These are phyloP conservation scores for Platichthys flesus DNA, from an alignment of 2,113 vertebrate species.

Conservation along the genomic window DNA sequence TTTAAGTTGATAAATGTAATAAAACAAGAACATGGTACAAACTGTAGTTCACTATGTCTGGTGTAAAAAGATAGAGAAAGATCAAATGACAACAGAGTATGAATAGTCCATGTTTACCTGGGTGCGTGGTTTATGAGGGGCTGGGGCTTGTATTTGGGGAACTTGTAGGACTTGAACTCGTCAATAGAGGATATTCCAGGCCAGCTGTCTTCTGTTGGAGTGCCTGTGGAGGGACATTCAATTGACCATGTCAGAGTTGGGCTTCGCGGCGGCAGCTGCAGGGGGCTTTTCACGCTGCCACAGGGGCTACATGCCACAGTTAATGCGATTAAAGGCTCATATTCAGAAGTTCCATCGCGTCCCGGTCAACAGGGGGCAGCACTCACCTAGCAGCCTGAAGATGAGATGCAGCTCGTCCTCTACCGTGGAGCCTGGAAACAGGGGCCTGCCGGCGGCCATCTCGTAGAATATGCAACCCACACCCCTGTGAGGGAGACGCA, in stretches of 20 bases:
- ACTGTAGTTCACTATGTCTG: too few species aligned
- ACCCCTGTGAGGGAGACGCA: conserved; percentile 82
- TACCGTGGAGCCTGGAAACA: conserved; percentile 95
- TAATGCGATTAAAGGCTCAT: conserved; percentile 60
- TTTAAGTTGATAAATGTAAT: too few species aligned
- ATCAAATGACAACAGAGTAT: neutral
- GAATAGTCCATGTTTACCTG: conserved; percentile 83
- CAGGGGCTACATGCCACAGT: conserved; percentile 50
- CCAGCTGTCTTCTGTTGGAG: conserved; percentile 94
- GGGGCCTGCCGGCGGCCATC: conserved; percentile 95
- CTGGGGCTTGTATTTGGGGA: conserved; percentile 93
- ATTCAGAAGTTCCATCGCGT: conserved; percentile 2
- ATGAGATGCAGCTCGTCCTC: conserved; percentile 97
- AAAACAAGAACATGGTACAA: too few species aligned
- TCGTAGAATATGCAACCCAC: conserved; percentile 98
- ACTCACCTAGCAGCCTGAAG: conserved; percentile 93
- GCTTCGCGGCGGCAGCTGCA: conserved; percentile 49
- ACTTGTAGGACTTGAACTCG: conserved; percentile 95
- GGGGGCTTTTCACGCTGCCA: conserved; percentile 39
- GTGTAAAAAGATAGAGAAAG: neutral
- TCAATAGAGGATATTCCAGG: conserved; percentile 92
- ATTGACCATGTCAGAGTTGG: conserved; percentile 35
- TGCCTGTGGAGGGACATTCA: conserved; percentile 83
- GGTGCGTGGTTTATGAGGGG: conserved; percentile 94
- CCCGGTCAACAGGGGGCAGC: conserved; percentile 69